Evolutionary conservation across 1,140 invertebrate species (phyloP).

Genomic region (Sweltsa coloradensis): DNA sequence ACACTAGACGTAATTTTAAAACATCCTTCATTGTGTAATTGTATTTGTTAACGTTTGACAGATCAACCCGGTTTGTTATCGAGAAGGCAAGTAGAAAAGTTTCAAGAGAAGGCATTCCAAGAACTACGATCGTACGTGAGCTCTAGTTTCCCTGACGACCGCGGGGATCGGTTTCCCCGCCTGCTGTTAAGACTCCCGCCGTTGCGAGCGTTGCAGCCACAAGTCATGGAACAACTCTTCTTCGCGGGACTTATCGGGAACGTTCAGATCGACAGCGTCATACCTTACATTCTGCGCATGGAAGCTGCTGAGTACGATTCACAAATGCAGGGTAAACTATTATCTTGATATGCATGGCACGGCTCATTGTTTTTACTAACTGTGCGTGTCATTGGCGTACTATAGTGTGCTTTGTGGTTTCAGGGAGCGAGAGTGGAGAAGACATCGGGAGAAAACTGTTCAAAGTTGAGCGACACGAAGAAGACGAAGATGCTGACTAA

Average conservation of each 20-base stretch:
- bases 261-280: slow-evolving; percentile 82
- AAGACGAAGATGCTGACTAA: too few relatives aligned
- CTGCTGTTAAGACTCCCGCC: slow-evolving; percentile 63
- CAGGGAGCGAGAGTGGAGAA: too few relatives aligned
- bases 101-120: slow-evolving; percentile 61
- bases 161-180: slow-evolving; percentile 48
- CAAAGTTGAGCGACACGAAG: too few relatives aligned
- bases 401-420: too few relatives aligned
- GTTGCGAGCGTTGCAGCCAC: slow-evolving; percentile 60
- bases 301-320: slow-evolving; percentile 7
- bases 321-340: too few relatives aligned
- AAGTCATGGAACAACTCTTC: slow-evolving; percentile 83
- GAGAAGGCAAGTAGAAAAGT: slow-evolving; percentile 41
- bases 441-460: too few relatives aligned
- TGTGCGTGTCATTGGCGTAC: too few relatives aligned
- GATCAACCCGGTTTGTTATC: slow-evolving; percentile 31
- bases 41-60: slow-evolving; percentile 15
- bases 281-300: slow-evolving; percentile 73
- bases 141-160: slow-evolving; percentile 33
- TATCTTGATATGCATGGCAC: too few relatives aligned
- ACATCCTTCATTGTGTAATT: background rate
- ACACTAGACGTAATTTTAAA: background rate
- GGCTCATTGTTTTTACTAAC: too few relatives aligned
- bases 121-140: slow-evolving; percentile 49
- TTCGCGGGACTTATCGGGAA: slow-evolving; percentile 86